phyloP scores from a whole-genome alignment of 2,113 vertebrate genomes.

The Limanda limanda region DNA sequence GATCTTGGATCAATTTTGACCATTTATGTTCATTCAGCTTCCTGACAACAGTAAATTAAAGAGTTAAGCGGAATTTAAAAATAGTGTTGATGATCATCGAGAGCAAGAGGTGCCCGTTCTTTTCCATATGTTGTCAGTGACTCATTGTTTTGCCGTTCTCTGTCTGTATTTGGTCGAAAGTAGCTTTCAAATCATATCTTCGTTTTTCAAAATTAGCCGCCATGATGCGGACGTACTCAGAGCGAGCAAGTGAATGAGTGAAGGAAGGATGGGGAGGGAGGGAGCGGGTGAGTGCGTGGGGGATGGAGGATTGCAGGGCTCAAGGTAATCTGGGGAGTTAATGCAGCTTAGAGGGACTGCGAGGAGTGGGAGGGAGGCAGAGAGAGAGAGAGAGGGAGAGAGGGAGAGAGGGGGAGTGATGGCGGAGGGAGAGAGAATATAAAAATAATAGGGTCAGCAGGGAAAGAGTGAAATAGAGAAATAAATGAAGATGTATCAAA shows the following conservation, averaged over 20 bases:
- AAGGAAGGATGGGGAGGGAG: slow-evolving; percentile 43
- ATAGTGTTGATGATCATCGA: not conserved
- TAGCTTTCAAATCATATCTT: not conserved
- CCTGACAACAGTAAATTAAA: not conserved
- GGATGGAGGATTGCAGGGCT: slow-evolving; percentile 81
- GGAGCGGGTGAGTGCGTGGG: slow-evolving; percentile 67
- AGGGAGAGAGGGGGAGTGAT: slow-evolving; percentile 52
- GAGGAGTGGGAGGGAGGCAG: slow-evolving; percentile 70
- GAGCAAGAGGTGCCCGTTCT: slow-evolving; percentile 4
- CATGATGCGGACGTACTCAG: slow-evolving; percentile 23
- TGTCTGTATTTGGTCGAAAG: not conserved
- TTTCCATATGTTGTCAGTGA: slow-evolving; percentile 24
- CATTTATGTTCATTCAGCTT: not conserved
- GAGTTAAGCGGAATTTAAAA: not conserved
- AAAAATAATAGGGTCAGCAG: slow-evolving; percentile 80
- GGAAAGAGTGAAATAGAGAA: slow-evolving; percentile 70
- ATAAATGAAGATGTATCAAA: slow-evolving; percentile 76
- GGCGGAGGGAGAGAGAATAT: slow-evolving; percentile 68
- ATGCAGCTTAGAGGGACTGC: slow-evolving; percentile 84
- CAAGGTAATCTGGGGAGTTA: slow-evolving; percentile 85
- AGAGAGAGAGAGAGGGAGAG: slow-evolving; percentile 24
- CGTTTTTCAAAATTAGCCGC: slow-evolving; percentile 53
- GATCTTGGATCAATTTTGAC: not conserved
- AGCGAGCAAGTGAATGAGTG: slow-evolving; percentile 66
- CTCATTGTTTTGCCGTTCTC: slow-evolving; percentile 3